phyloP scores from a whole-genome alignment of 2,797 vertebrate species.

The Sebastes taczanowskii region DNA sequence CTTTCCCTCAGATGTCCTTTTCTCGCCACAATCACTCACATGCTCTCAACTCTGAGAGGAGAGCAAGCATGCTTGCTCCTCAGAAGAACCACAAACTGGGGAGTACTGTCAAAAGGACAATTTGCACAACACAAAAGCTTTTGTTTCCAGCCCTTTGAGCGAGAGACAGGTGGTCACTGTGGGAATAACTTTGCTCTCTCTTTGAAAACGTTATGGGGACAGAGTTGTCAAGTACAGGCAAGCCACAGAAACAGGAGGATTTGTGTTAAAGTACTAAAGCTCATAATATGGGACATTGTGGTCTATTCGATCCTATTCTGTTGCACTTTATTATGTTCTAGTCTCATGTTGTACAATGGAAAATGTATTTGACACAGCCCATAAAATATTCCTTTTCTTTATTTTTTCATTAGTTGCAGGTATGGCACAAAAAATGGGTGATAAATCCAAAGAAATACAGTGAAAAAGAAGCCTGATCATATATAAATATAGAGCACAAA shows the following conservation, averaged over 20 bases:
- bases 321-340: background rate
- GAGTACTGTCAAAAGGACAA: constrained; percentile 68
- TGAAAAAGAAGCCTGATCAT: constrained; percentile 78
- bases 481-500: constrained; percentile 82
- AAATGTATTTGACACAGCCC: constrained; percentile 32
- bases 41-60: constrained; percentile 40
- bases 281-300: background rate
- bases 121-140: constrained; percentile 77
- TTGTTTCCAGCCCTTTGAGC: constrained; percentile 62
- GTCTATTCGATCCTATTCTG: background rate
- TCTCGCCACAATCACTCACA: constrained; percentile 53
- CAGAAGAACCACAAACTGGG: constrained; percentile 53
- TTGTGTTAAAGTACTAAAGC: constrained; percentile 3
- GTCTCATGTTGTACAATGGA: background rate
- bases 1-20: constrained; percentile 51
- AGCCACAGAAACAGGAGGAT: constrained; percentile 26
- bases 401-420: constrained; percentile 86
- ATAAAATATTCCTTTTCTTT: constrained; percentile 84
- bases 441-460: constrained; percentile 82
- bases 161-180: constrained; percentile 56
- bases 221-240: constrained; percentile 37
- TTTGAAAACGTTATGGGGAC: constrained; percentile 51
- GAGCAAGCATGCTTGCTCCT: constrained; percentile 38
- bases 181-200: constrained; percentile 59
- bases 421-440: constrained; percentile 82